Percentiles rank a stretch among this genome's conserved stretches.
Evolutionary conservation across 2,113 vertebrate genomes (phyloP).

Genomic region (Noctilio leporinus): DNA sequence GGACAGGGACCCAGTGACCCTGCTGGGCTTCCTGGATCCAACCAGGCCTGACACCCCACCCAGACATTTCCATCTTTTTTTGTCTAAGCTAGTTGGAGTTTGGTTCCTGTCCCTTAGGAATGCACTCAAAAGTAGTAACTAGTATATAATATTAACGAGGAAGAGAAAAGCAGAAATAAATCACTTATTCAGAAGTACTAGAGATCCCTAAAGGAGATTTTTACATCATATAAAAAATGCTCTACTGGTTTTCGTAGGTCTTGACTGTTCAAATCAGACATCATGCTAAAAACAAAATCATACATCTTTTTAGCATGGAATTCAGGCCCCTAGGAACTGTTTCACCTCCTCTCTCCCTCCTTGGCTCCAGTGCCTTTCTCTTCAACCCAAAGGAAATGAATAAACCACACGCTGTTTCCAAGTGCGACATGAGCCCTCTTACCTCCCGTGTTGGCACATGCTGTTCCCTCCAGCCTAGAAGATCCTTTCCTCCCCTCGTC

Average conservation of each 20-base stretch:
- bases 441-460: neutral
- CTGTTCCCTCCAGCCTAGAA: neutral
- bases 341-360: neutral
- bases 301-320: neutral
- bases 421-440: fast-evolving
- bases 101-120: neutral
- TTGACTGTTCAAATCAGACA: neutral
- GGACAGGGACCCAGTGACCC: fast-evolving
- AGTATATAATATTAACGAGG: neutral
- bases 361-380: neutral
- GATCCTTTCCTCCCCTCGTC: neutral
- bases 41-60: neutral
- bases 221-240: neutral
- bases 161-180: neutral
- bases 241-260: neutral
- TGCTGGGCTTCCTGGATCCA: neutral
- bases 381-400: neutral
- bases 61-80: neutral
- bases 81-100: neutral
- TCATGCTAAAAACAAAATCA: neutral
- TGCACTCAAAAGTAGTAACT: neutral
- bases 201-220: neutral
- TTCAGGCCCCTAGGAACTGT: neutral
- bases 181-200: neutral
- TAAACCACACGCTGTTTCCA: neutral